Base-by-base conservation (phyloP, 2,113 vertebrate species). In the Pleuronectes platessa region DNA sequence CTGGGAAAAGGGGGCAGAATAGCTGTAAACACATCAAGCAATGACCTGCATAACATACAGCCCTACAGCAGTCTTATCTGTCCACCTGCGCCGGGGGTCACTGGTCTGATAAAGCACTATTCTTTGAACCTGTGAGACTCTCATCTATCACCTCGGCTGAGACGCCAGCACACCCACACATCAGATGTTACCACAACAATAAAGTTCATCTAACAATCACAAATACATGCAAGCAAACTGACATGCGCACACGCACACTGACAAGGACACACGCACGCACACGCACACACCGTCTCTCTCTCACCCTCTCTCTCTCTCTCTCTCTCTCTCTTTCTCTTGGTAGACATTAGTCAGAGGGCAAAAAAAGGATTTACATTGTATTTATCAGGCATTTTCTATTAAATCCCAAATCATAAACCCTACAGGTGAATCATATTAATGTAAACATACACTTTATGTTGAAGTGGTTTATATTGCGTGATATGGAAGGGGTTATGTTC, bases 371-470 rank as follows among this genome's bases (percentile, higher is more conserved):
- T 84, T 84, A 87, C 81, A 70, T 85, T 86, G 78, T 80, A 88
- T 88, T 92, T 63, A 88, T 90, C 88, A 83, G 81, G 31, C 75
- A 40, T 86, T 78, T 86, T 78, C 85, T 91, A 85, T 82, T 77
- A 81, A 86, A 89, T 84, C 90, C 86, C 84, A 89, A 93, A 90
- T 87, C 63, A 84, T 66, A 87, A 88, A 92, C 81, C 87, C 88
- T 91, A 89, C 84, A 88, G 88, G 91, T 84, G 85, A 92, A 90
- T 93, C 81, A 92, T 88, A 94, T 91, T 86, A 76, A 94, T 95
- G 94, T 95, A 95, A 95, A 95, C 93, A 94, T 92, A 94, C 93
- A 94, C 93, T 90, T 94, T 92, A 94, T 90, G 93, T 90, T 86
- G 84, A 88, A 94, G 90, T 94, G 93, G 89, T 93, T 95, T 92